Evolutionary conservation across 2,888 invertebrate genomes (phyloP), one percentile per base, ranked within the genome.

Genomic region (Himalopsyche anomala): DNA sequence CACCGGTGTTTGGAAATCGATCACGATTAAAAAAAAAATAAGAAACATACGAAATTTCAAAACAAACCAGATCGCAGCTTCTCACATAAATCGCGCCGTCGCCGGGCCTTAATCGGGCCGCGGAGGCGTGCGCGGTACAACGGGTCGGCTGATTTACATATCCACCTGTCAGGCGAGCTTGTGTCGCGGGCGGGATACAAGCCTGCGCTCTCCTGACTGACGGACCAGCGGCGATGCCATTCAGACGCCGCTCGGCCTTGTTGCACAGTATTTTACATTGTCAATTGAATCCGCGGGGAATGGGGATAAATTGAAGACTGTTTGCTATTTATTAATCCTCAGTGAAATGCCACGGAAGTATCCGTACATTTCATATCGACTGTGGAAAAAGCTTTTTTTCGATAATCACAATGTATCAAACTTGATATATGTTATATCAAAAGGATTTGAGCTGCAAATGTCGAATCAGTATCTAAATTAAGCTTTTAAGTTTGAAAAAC

Each of bases 1-100:
- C 15, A 62, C 19, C 28, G 28, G 8, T 9, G 3, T 62, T 19
- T 62, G 2, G n/a, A 62, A 62, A 62, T 62, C 62, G 28, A 62
- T 62, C 62, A 51, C 51, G 51, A 51, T 51, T 62, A 62, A 62
- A 55, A 55, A 55, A 12, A n/a, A 45, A 51, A 51, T 15, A 62
- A 62, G 19, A n/a, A 62, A 62, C 62, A 19, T 8, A 28, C 19
- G 19, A 62, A 19, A 62, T 62, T 62, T 62, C 62, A 62, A 62
- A 62, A 62, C 28, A n/a, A 62, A 62, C 62, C 62, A 62, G 19
- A 62, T 19, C 19, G 19, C 28, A n/a, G 19, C n/a, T 62, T 62
- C 62, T 62, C 62, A 62, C 62, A 62, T 62, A 62, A 62, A 62
- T 62, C 62, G 56, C 56, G n/a, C n/a, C n/a, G 40, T 40, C 40